A percentile compares a stretch with the other conserved stretches of the same genome.
Evolutionary conservation across 2,113 vertebrate species (phyloP).

Genomic region (Pachycephala philippinensis): DNA sequence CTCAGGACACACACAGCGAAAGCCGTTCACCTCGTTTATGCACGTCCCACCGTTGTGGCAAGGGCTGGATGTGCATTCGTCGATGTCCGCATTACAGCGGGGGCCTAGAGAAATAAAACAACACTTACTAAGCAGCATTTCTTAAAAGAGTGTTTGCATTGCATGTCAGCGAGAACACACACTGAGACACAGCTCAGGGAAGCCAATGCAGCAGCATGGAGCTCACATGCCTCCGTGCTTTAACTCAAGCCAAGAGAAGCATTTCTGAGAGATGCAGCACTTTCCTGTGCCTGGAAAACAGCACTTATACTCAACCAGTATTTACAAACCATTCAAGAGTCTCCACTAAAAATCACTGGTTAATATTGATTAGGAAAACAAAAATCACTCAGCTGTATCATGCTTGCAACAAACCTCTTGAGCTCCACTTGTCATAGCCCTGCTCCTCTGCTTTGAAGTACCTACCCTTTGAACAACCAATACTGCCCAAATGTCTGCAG

Average conservation of each 20-base stretch:
- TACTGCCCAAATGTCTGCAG: constrained; percentile 16
- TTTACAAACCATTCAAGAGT: neutral
- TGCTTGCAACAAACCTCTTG: constrained; percentile 34
- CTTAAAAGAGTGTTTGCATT: neutral
- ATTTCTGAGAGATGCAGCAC: neutral
- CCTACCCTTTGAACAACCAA: constrained; percentile 24
- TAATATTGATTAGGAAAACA: neutral
- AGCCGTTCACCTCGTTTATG: constrained; percentile 82
- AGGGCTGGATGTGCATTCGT: constrained; percentile 88
- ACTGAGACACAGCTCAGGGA: neutral
- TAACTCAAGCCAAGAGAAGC: neutral
- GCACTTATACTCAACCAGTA: neutral
- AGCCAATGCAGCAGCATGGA: neutral
- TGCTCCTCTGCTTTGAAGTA: constrained; percentile 15
- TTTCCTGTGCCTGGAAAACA: neutral
- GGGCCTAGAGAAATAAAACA: constrained; percentile 63
- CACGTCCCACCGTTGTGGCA: constrained; percentile 90
- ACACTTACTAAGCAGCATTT: neutral
- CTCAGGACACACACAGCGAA: constrained; percentile 83
- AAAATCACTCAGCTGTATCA: constrained; percentile 5
- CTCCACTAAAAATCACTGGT: neutral
- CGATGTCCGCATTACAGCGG: constrained; percentile 83
- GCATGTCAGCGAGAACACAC: neutral
- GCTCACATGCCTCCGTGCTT: neutral
- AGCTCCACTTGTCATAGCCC: neutral